Evolutionary conservation across 2,888 invertebrate species (phyloP).

Genomic region (Nemapogon koenigi): DNA sequence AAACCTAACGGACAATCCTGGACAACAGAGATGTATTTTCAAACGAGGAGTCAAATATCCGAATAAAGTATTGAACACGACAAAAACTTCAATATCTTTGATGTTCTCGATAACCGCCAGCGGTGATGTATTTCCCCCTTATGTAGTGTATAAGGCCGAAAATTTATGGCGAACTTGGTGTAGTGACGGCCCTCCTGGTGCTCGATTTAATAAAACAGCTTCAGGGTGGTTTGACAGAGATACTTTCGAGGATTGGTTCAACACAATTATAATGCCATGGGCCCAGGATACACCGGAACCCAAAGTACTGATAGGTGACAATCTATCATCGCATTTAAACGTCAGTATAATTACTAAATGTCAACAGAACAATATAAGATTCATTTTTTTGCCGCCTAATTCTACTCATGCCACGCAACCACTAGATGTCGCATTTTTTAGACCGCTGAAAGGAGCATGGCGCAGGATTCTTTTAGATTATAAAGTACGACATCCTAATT

Average conservation of each 20-base stretch:
- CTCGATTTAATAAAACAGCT: conserved; percentile 29
- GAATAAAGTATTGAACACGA: conserved; percentile 26
- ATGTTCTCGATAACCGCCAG: conserved; percentile 33
- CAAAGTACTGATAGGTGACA: too few species aligned
- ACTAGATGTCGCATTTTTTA: conserved; percentile 4
- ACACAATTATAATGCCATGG: conserved; percentile 16
- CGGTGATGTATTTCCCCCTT: conserved; percentile 29
- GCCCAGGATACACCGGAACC: too few species aligned
- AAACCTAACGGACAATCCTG: conserved; percentile 4
- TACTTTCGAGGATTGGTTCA: conserved; percentile 28
- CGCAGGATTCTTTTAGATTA: too few species aligned
- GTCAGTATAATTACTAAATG: conserved; percentile 2
- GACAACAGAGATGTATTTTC: conserved; percentile 18
- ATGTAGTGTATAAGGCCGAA: conserved; percentile 36
- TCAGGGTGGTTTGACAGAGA: conserved; percentile 32
- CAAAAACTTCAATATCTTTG: conserved; percentile 28
- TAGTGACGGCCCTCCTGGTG: conserved; percentile 26
- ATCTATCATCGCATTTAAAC: neutral
- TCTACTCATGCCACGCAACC: conserved; percentile 5
- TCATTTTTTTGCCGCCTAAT: conserved; percentile 5
- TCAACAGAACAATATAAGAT: conserved; percentile 2
- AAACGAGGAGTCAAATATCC: conserved; percentile 28
- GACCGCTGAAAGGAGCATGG: conserved; percentile 4
- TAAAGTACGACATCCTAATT: too few species aligned
- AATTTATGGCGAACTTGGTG: conserved; percentile 34